Conservation (phyloP, 2,113 vertebrate species). For the Nasalis larvatus region DNA sequence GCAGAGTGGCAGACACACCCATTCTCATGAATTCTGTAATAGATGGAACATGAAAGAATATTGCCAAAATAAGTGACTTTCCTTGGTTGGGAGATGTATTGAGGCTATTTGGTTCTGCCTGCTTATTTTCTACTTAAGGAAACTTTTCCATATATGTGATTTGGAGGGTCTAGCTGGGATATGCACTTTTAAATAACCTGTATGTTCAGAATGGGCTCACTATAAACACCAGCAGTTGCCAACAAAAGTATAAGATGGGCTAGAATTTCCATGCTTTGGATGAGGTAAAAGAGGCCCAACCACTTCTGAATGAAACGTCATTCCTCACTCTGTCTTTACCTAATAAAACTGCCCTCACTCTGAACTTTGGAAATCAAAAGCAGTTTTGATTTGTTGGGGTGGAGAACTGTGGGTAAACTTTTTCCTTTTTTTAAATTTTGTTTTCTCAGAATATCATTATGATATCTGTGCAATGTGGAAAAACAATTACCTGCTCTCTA, state of each 20-base stretch:
- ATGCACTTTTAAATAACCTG: background rate
- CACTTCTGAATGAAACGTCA: background rate
- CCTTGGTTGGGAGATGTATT: background rate
- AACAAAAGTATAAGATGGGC: background rate
- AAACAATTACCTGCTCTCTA: background rate
- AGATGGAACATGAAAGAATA: background rate
- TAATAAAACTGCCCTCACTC: background rate
- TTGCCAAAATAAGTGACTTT: background rate
- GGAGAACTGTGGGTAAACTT: background rate
- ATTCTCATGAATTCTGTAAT: background rate
- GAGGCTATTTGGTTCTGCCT: background rate
- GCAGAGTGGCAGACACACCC: background rate
- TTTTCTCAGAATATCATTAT: conserved; percentile 16
- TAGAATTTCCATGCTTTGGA: background rate
- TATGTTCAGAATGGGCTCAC: background rate
- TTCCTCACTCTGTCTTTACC: background rate
- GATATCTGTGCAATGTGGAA: background rate
- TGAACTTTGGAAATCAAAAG: background rate
- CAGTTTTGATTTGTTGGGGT: background rate
- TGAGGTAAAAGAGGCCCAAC: background rate
- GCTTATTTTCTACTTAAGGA: conserved; percentile 6
- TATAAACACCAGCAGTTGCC: background rate
- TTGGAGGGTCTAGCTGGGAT: background rate
- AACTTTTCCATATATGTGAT: background rate
- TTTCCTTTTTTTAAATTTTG: background rate